A percentile compares a stretch with the other conserved stretches of the same genome.
Conservation (phyloP, 2,888 invertebrate genomes). For the Eristalis pertinax region DNA sequence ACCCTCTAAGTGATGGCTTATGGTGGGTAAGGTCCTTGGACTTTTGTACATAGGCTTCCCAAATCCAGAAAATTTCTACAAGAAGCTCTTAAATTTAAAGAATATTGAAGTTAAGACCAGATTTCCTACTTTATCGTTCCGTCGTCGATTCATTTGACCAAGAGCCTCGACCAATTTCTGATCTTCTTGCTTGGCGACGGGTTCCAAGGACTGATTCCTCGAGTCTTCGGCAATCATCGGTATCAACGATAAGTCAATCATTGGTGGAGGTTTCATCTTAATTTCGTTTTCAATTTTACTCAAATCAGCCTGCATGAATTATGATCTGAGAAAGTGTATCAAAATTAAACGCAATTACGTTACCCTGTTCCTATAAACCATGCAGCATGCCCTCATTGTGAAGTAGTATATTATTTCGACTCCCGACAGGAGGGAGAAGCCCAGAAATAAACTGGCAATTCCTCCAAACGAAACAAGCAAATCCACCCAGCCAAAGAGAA, state of each 20-base stretch:
- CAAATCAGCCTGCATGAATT: constrained; percentile 76
- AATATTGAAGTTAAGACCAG: background rate
- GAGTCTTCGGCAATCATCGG: constrained; percentile 58
- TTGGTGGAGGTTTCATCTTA: constrained; percentile 77
- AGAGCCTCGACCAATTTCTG: background rate
- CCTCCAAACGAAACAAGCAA: constrained; percentile 85
- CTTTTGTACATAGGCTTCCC: constrained; percentile 75
- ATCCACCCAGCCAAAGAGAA: constrained; percentile 92
- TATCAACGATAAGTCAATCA: constrained; percentile 77
- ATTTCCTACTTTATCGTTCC: constrained; percentile 19
- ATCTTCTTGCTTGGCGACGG: background rate
- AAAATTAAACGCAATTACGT: background rate
- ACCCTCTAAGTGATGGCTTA: constrained; percentile 74
- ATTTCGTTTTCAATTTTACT: constrained; percentile 80
- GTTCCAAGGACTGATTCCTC: background rate
- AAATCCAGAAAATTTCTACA: constrained; percentile 75
- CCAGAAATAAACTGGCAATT: constrained; percentile 83
- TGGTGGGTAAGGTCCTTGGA: constrained; percentile 74
- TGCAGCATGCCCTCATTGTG: constrained; percentile 84
- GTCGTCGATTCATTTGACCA: constrained; percentile 31
- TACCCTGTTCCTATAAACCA: constrained; percentile 81
- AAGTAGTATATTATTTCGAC: constrained; percentile 91
- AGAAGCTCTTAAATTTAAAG: background rate
- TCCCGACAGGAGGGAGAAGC: constrained; percentile 89
- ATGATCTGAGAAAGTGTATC: background rate